Evolutionary conservation across 1,140 invertebrate species (phyloP).

Genomic region (Linepithema humile): DNA sequence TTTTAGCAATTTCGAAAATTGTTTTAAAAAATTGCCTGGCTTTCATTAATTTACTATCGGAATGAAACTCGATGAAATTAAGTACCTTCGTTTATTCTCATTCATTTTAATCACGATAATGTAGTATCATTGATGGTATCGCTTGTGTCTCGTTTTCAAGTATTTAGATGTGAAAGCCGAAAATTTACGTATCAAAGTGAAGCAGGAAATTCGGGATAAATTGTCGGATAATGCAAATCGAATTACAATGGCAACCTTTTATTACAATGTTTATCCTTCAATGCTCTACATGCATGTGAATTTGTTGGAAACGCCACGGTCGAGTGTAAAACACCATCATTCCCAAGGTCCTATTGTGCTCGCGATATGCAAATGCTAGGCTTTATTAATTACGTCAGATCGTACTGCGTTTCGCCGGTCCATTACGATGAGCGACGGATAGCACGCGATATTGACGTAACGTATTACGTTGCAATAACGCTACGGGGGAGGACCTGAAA

Average conservation of each 20-base stretch:
- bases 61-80: neutral
- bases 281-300: neutral
- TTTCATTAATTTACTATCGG: neutral
- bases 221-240: neutral
- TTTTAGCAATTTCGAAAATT: neutral
- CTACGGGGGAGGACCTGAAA: slow-evolving; percentile 33
- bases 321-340: neutral
- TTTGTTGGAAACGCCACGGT: neutral
- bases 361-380: slow-evolving; percentile 13
- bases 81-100: neutral
- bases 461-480: slow-evolving; percentile 23
- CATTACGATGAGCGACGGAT: slow-evolving; percentile 25
- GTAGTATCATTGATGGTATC: neutral
- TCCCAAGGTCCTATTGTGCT: neutral
- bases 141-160: neutral
- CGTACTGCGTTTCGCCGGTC: neutral
- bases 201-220: neutral
- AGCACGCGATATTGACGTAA: slow-evolving; percentile 28
- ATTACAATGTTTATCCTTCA: neutral
- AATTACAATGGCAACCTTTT: neutral
- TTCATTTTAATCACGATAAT: neutral
- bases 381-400: neutral
- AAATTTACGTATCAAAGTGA: neutral
- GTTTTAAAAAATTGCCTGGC: neutral
- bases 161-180: neutral